Evolutionary conservation across 2,888 invertebrate genomes (phyloP), one percentile per base, ranked within the genome.

Genomic region (Microdon myrmicae): DNA sequence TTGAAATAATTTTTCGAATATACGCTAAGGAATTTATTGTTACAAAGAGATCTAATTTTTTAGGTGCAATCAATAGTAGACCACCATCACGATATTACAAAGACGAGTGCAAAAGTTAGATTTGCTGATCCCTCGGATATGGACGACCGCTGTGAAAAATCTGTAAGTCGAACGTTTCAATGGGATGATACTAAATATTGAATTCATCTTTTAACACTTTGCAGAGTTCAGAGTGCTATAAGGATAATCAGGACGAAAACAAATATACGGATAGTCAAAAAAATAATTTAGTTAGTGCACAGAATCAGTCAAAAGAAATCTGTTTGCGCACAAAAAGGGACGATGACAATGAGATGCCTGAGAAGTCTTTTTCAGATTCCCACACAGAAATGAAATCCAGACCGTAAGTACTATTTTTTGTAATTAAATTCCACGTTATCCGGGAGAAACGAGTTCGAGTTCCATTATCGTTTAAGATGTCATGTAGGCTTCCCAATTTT

Each of bases 51-150:
- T 8, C 20, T 8, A 5, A 19, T 16, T 22, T 60, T 64, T 64
- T 82, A 95, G 94, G 94, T 95, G 41, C 95, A 96, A 84, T 89
- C 92, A 41, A 94, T 96, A 73, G 90, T 96, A 67, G 95, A 96
- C 80, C 90, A 92, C 75, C 91, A 92, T 77, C 92, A 92, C 76
- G 89, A 89, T 68, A 88, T 89, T 73, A 84, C 87, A 64, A 84
- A 84, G 68, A 91, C 92, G 81, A 86, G 90, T 56, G 88, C 91
- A 69, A 93, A 92, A 82, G 93, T 94, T 48, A 87, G 93, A 66
- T 94, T 94, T 81, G 90, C 92, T 71, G 93, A 94, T 77, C 90
- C 75, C 43, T 51, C 64, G 32, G 64, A 64, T 37, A 53, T 56
- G 23, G 64, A 64, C 2, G 64, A 47, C 31, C 51, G 53, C 34